Conservation (phyloP, 2,113 vertebrate genomes). For the Bujurquina vittata region DNA sequence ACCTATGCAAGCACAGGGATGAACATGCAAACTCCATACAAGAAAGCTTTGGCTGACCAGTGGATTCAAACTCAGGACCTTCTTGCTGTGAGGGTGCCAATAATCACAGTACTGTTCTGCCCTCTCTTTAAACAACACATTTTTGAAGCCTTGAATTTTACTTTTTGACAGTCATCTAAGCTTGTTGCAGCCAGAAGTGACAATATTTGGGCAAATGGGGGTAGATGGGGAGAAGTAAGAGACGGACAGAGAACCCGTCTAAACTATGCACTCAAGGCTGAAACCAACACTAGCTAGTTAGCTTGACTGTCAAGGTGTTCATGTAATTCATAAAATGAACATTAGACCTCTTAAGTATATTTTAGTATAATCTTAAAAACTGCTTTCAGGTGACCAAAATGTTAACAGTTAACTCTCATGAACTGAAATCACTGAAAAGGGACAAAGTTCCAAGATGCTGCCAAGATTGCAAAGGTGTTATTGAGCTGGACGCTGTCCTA, state of each 20-base stretch:
- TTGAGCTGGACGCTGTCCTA: not conserved
- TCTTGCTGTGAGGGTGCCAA: no score
- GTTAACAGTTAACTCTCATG: not conserved
- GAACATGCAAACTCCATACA: no score
- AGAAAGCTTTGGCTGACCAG: accelerated
- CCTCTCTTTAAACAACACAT: not conserved
- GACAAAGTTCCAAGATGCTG: not conserved
- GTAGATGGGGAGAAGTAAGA: not conserved
- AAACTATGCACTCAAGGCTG: not conserved
- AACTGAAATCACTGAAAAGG: not conserved
- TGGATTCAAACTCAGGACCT: not conserved
- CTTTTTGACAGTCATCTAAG: not conserved
- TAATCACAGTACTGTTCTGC: not conserved
- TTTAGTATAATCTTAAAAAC: not conserved
- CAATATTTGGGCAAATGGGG: not conserved
- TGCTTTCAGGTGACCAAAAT: not conserved
- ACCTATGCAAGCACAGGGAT: not conserved
- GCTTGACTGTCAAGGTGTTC: not conserved
- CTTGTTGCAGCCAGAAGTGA: not conserved
- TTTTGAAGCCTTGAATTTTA: not conserved
- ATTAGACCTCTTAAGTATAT: not conserved
- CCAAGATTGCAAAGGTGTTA: not conserved
- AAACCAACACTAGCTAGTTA: not conserved
- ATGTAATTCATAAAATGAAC: not conserved
- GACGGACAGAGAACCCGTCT: not conserved